Conservation (phyloP, 2,797 vertebrate species). For the Bradypus variegatus region DNA sequence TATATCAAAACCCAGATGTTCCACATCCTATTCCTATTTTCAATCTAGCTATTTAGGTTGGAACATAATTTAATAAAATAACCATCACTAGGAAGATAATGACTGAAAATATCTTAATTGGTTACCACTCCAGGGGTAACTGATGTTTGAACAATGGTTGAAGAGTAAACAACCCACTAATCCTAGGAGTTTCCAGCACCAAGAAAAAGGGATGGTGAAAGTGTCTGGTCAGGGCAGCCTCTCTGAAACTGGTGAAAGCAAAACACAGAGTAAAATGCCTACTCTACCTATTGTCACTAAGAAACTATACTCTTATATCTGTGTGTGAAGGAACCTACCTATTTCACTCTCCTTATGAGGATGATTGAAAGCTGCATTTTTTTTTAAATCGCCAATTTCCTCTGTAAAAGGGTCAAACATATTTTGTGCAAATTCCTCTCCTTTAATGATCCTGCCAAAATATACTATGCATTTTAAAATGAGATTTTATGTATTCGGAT, state of each 20-base stretch:
- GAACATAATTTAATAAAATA: no score
- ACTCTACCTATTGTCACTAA: neutral
- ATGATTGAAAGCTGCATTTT: neutral
- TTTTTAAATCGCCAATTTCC: neutral
- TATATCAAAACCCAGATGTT: no score
- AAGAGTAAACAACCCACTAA: neutral
- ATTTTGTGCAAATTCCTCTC: neutral
- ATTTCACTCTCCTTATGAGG: neutral
- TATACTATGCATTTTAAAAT: neutral
- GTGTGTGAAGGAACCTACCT: no score
- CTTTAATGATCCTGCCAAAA: neutral
- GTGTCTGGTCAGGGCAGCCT: neutral
- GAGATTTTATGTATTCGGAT: conserved; percentile 4
- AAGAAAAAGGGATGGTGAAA: neutral
- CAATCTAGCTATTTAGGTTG: neutral
- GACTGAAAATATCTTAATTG: neutral
- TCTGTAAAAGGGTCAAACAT: neutral
- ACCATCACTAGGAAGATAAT: neutral
- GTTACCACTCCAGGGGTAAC: neutral
- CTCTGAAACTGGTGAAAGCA: neutral
- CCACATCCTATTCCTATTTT: neutral
- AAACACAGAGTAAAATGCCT: neutral
- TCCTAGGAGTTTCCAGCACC: neutral
- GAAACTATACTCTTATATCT: neutral
- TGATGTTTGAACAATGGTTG: neutral